Evolutionary conservation across 2,113 vertebrate genomes (phyloP).

Genomic region (Hyla sarda): DNA sequence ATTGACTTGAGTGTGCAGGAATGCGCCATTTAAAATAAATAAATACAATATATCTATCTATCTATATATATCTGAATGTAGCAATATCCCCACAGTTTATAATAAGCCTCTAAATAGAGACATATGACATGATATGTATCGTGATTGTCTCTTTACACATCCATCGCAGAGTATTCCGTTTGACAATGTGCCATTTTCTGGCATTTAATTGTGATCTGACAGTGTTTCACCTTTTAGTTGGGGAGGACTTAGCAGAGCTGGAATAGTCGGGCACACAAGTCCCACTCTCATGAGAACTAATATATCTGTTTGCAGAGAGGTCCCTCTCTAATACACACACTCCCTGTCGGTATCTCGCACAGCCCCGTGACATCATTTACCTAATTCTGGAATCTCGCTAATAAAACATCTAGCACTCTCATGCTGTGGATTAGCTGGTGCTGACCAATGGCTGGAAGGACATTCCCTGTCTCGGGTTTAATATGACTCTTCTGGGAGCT

Average conservation of each 20-base stretch:
- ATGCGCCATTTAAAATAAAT: too few species aligned
- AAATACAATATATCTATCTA: too few species aligned
- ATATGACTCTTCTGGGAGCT: neutral
- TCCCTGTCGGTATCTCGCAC: conserved; percentile 37
- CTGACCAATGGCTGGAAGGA: neutral
- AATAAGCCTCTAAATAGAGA: too few species aligned
- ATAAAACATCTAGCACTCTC: conserved; percentile 3
- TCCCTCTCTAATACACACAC: neutral
- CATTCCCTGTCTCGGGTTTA: too few species aligned
- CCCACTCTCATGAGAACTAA: neutral
- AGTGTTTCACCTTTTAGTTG: neutral
- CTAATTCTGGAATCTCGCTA: conserved; percentile 28
- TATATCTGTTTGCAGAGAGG: conserved; percentile 12
- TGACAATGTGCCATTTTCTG: neutral
- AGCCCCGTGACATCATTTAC: neutral
- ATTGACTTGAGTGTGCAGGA: too few species aligned
- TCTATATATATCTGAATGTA: too few species aligned
- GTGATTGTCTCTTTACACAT: too few species aligned
- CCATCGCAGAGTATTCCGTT: neutral
- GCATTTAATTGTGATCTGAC: neutral
- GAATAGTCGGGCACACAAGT: neutral
- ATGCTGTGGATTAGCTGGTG: neutral
- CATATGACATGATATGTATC: too few species aligned
- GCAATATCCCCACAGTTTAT: too few species aligned
- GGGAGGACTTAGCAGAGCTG: neutral